A percentile compares a stretch with the other conserved stretches of the same genome.
Evolutionary conservation across 2,113 vertebrate species (phyloP).

Genomic region (Aythya baeri): DNA sequence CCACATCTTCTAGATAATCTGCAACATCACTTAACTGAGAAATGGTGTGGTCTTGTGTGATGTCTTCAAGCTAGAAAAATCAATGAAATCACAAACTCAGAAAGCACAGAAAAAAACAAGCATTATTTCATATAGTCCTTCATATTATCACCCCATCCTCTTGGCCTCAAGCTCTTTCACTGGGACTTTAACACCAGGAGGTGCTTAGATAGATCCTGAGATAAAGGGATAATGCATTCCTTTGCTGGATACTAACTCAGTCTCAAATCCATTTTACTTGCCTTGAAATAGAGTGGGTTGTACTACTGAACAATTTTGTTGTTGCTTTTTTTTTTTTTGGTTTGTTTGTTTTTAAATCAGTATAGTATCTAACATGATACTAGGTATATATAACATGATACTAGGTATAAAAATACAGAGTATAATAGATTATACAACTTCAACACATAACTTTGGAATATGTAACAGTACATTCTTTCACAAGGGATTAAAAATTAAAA

Average conservation of each 20-base stretch:
- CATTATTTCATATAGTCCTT: neutral
- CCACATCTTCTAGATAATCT: conserved; percentile 92
- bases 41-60: conserved; percentile 87
- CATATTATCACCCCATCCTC: neutral
- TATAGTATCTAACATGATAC: neutral
- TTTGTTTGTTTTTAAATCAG: neutral
- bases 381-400: neutral
- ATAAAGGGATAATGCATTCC: neutral
- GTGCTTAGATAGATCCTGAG: neutral
- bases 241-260: neutral
- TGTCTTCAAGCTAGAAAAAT: conserved; percentile 82
- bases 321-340: neutral
- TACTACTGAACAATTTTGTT: neutral
- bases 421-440: neutral
- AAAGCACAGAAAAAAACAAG: neutral
- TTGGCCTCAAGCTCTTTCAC: neutral
- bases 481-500: neutral
- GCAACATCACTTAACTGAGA: conserved; percentile 87
- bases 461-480: neutral
- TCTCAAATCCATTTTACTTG: neutral
- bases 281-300: neutral
- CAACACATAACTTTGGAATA: neutral
- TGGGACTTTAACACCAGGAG: neutral
- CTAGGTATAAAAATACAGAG: neutral
- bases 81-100: conserved; percentile 15